Evolutionary conservation across 2,113 vertebrate species (phyloP).

Genomic region (Microcebus murinus): DNA sequence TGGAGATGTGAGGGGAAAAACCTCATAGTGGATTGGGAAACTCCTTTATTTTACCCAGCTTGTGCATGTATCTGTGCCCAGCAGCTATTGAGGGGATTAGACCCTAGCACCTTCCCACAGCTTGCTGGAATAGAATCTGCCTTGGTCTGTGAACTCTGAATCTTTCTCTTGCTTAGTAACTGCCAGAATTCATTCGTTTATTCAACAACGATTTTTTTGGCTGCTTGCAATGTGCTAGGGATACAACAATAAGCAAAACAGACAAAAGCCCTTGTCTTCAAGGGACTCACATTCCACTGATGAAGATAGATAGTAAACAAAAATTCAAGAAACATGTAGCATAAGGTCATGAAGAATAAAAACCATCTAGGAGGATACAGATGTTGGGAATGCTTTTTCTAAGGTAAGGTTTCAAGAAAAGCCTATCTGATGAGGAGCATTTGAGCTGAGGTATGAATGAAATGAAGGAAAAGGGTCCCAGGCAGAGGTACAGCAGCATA

Average conservation of each 20-base stretch:
- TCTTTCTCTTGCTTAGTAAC: neutral
- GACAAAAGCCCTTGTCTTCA: neutral
- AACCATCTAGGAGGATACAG: neutral
- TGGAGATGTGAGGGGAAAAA: neutral
- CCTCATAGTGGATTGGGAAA: neutral
- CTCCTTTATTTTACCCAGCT: neutral
- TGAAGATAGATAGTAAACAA: neutral
- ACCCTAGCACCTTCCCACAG: neutral
- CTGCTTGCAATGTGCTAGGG: neutral
- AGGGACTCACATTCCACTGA: neutral
- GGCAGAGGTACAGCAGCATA: neutral
- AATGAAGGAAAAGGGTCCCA: neutral
- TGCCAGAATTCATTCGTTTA: neutral
- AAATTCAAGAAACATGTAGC: neutral
- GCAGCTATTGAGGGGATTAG: neutral
- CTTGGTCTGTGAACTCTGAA: neutral
- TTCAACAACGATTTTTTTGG: neutral
- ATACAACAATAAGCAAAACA: neutral
- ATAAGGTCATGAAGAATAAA: neutral
- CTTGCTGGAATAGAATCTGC: neutral
- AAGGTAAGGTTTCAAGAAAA: neutral
- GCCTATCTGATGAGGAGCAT: neutral
- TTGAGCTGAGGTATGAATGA: neutral
- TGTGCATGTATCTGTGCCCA: neutral
- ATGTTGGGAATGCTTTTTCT: neutral